Evolutionary conservation across 2,797 vertebrate genomes (phyloP), one percentile per base, ranked within the genome.

Genomic region (Alcedo atthis): DNA sequence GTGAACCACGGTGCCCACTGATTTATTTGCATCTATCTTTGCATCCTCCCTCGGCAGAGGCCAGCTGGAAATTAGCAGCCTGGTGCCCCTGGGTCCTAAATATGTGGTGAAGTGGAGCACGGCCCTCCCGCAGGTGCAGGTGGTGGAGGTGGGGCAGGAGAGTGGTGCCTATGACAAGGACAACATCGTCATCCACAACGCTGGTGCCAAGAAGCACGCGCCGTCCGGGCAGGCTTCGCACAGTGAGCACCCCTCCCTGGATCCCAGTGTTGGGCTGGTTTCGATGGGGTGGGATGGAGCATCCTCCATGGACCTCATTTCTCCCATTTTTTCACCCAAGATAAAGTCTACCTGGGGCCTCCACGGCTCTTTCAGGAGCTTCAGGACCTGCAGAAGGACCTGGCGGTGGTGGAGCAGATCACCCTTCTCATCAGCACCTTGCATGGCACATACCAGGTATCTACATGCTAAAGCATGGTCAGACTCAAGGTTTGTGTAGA

Each of bases 291-390:
- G 14, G n/a, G 19, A 4, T 17, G 21, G 15, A 16, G 3, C 51
- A n/a, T 26, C 46, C 10, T 21, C 25, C 35, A 6, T 3, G 19
- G 49, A 21, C 21, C 28, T 82, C 1, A 1, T n/a, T 63, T 86
- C 25, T 55, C 45, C 42, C 8, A 1, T 57, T 69, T 69, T 21
- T 33, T 54, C 77, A 58, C 40, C 49, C 45, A 90, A 98, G 98
- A 96, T 82, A 99, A 98, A 96, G 98, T 98, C 19, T 98, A 98
- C 83, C 96, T 99, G 94, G 99, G 99, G 8, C 99, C 99, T 3
- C 98, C 99, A 0, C 98, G 98, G n/a, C 98, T 99, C 51, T 99
- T 98, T 97, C 99, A 99, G 96, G 99, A 99, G 95, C 98, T 99
- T 33, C 99, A 99, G 97, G 99, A 99, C 69, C 97, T 99, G 32